Percentiles rank a stretch among this genome's conserved stretches.
These are phyloP conservation scores for Rhopalosiphum nymphaeae DNA, from an alignment of 2,888 invertebrate genomes.

Conservation along the genomic window DNA sequence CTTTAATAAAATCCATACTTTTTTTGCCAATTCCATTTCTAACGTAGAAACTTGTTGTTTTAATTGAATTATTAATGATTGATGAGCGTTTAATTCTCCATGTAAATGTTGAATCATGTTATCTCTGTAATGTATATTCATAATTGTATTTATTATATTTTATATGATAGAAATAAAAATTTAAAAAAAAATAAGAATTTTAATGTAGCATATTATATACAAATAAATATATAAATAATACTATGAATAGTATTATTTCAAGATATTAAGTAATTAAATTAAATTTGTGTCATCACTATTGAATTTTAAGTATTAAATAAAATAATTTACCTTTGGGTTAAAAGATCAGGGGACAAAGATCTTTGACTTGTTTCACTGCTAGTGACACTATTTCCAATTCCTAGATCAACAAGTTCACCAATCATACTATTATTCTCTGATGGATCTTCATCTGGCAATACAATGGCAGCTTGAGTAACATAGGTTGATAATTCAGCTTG, in stretches of 20 bases:
- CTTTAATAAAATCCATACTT: slow-evolving; percentile 63
- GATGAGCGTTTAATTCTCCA: slow-evolving; percentile 80
- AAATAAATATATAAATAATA: neutral
- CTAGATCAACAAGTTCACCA: slow-evolving; percentile 69
- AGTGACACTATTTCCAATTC: slow-evolving; percentile 58
- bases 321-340: slow-evolving; percentile 71
- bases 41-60: slow-evolving; percentile 72
- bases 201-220: neutral
- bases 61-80: slow-evolving; percentile 73
- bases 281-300: neutral
- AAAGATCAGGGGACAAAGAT: slow-evolving; percentile 72
- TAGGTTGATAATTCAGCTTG: slow-evolving; percentile 94
- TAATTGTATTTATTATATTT: neutral
- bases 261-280: neutral
- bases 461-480: slow-evolving; percentile 91
- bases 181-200: neutral
- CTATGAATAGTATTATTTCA: neutral
- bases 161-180: neutral
- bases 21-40: slow-evolving; percentile 73
- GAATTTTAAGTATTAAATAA: slow-evolving; percentile 66
- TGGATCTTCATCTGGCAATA: slow-evolving; percentile 79
- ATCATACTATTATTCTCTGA: slow-evolving; percentile 75
- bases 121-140: slow-evolving; percentile 73
- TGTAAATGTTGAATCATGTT: slow-evolving; percentile 84
- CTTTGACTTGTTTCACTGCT: slow-evolving; percentile 69